phyloP scores from a whole-genome alignment of 2,113 vertebrate species.

The Sceloporus tristichus region DNA sequence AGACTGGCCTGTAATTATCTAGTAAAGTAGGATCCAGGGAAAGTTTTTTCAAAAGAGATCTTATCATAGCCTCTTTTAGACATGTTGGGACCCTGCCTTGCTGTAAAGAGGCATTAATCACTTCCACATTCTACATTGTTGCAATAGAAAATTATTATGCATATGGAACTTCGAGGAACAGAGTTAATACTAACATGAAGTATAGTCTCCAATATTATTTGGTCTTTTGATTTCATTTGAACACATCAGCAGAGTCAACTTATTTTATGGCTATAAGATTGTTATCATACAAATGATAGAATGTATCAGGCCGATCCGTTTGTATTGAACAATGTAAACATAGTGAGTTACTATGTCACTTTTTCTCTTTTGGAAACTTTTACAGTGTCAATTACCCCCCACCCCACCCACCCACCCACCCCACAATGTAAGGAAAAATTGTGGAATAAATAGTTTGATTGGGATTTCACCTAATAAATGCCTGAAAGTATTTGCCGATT shows the following conservation, averaged over 20 bases:
- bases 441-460: neutral
- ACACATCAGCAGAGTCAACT: neutral
- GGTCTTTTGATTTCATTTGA: neutral
- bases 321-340: neutral
- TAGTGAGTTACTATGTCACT: too few species aligned
- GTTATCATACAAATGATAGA: neutral
- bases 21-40: too few species aligned
- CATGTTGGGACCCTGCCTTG: too few species aligned
- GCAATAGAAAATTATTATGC: neutral
- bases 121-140: too few species aligned
- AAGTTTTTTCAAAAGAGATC: too few species aligned
- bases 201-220: neutral
- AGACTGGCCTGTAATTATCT: too few species aligned
- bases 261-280: neutral
- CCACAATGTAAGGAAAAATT: neutral
- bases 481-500: neutral
- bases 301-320: neutral
- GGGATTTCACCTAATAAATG: slow-evolving; percentile 2
- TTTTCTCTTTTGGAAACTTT: neutral
- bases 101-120: too few species aligned
- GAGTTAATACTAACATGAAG: neutral
- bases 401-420: too few species aligned
- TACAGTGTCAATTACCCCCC: neutral
- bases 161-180: neutral
- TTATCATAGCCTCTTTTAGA: too few species aligned